Evolutionary conservation across 2,888 invertebrate genomes (phyloP).

Genomic region (Nephrotoma guestfalica): DNA sequence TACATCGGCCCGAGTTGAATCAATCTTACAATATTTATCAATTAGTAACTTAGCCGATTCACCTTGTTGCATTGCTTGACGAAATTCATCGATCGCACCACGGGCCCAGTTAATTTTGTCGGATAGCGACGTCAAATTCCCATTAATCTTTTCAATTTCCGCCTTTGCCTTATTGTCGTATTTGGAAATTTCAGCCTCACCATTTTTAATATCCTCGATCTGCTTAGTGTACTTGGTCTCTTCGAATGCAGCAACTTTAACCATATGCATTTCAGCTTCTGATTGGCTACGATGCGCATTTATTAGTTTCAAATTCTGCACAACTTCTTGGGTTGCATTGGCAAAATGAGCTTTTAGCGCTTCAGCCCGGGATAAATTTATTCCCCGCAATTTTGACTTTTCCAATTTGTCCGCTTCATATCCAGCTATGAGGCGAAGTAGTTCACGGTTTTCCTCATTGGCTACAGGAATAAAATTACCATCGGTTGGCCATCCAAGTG

Average conservation of each 20-base stretch:
- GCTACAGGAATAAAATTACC: constrained; percentile 70
- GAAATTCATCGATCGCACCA: constrained; percentile 50
- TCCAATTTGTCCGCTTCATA: constrained; percentile 35
- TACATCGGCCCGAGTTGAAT: constrained; percentile 48
- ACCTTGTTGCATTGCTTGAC: constrained; percentile 50
- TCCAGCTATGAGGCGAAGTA: constrained; percentile 31
- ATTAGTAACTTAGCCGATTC: constrained; percentile 56
- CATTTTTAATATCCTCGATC: constrained; percentile 20
- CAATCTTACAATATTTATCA: constrained; percentile 54
- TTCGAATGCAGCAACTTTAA: constrained; percentile 30
- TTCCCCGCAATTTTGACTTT: constrained; percentile 32
- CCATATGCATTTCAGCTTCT: constrained; percentile 46
- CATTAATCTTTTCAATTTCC: constrained; percentile 38
- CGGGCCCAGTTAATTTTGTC: constrained; percentile 48
- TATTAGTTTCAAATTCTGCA: constrained; percentile 46
- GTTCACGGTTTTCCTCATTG: constrained; percentile 47
- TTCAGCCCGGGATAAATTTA: constrained; percentile 29
- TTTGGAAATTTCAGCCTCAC: constrained; percentile 18
- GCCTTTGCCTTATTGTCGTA: constrained; percentile 26
- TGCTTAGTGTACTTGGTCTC: constrained; percentile 23
- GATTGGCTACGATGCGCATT: constrained; percentile 53
- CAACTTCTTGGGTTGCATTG: constrained; percentile 37
- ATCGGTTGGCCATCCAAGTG: constrained; percentile 53
- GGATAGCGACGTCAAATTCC: constrained; percentile 48
- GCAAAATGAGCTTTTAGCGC: constrained; percentile 35